Evolutionary conservation across 2,113 vertebrate genomes (phyloP), one percentile per base, ranked within the genome.

Genomic region (Chaenogobius annularis): DNA sequence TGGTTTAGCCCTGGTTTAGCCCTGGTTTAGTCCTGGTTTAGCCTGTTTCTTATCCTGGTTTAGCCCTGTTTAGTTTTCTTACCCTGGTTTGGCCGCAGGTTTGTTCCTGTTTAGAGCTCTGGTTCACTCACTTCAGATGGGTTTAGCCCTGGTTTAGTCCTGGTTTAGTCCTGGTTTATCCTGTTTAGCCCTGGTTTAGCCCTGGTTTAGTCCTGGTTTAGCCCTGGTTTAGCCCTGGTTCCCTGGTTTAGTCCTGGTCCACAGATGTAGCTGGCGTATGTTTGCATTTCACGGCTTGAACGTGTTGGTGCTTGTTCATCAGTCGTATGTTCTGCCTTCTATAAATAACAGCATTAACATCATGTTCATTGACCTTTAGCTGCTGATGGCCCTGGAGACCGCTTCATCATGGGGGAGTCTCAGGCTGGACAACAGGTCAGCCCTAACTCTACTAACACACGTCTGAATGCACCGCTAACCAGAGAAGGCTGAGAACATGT

Each of bases 371-470:
- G 66, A 85, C 76, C 84, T 82, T 83, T 85, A 99, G 98, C 98
- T 94, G 98, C 98, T 74, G 98, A 99, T 81, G 98, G 98, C 68
- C 98, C 97, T 54, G 98, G 98, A 89, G 98, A 99, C 92, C 94
- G 98, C 76, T 98, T 99, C 92, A 98, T 99, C 91, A 98, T 98
- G 90, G 98, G 98, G 76, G 97, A 99, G 85, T 98, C 97, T 56
- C 96, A 98, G 91, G 97, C 98, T 76, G 98, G 98, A 87, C 96
- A 99, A 78, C 98, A 98, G 95, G 98, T 98, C 79, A 85, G 85
- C 78, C 40, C 43, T 72, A 67, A 82, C 37, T 61, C 44, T 46
- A 65, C 48, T 40, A 77, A 76, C 76, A 73, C 61, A 10, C 23
- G 13, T n/a, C 61, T 63, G 23, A 40, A 37, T 9, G 40, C 35